These are phyloP conservation scores for Laspeyria flexula DNA, from an alignment of 2,888 invertebrate genomes.

Conservation along the genomic window DNA sequence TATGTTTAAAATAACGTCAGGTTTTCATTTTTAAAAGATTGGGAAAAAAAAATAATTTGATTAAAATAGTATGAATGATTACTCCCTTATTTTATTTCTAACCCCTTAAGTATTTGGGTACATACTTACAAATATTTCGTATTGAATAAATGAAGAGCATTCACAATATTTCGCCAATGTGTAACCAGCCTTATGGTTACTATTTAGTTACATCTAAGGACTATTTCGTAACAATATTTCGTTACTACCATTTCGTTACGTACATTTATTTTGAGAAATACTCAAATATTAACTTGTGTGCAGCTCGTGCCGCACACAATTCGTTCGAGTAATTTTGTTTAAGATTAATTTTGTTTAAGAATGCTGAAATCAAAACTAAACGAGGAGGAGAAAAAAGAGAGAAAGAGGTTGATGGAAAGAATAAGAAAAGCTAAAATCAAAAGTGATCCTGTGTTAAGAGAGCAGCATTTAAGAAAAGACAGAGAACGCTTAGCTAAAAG, in stretches of 20 bases:
- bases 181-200: slow-evolving; percentile 10
- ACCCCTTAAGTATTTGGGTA: slow-evolving; percentile 6
- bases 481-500: too few relatives aligned
- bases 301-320: too few relatives aligned
- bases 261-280: too few relatives aligned
- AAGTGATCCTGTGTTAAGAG: too few relatives aligned
- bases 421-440: too few relatives aligned
- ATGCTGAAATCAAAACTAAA: too few relatives aligned
- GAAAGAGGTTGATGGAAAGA: too few relatives aligned
- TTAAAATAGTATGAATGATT: slow-evolving; percentile 12
- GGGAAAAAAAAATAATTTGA: slow-evolving; percentile 6
- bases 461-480: too few relatives aligned
- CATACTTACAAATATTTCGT: slow-evolving; percentile 11
- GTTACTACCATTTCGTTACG: slow-evolving; percentile 4
- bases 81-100: slow-evolving; percentile 11
- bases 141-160: slow-evolving; percentile 5
- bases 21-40: slow-evolving; percentile 1
- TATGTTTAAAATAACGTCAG: slow-evolving; percentile 10
- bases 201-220: slow-evolving; percentile 18
- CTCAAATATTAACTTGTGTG: too few relatives aligned
- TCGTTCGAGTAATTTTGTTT: too few relatives aligned
- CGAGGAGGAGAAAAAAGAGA: too few relatives aligned
- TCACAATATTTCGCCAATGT: slow-evolving; percentile 4
- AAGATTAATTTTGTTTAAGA: too few relatives aligned
- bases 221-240: slow-evolving; percentile 15